Evolutionary conservation across 2,113 vertebrate species (phyloP), one percentile per base, ranked within the genome.

Genomic region (Tragelaphus imberbis): DNA sequence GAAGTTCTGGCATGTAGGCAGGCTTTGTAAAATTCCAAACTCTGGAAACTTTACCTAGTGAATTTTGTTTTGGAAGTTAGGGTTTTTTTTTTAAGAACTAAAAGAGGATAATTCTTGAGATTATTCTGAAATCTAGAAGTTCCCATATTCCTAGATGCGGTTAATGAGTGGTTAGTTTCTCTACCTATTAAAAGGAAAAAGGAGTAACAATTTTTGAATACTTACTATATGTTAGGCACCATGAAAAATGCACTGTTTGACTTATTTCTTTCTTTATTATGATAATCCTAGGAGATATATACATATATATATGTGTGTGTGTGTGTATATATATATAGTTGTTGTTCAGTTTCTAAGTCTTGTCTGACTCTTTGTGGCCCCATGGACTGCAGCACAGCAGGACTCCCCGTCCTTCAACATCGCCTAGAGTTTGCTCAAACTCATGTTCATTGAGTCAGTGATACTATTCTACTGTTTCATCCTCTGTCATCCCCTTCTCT

Each of bases 11-110:
- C 88, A 56, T 71, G 94, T 47, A 53, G 51, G 56, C 55, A 88
- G 82, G 49, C 61, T 94, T 90, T 77, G 44, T 84, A 88, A 96
- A 97, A 97, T 94, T 94, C 92, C 94, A 71, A 84, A 92, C 81
- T 84, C 40, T 71, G 89, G 91, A 97, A 97, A 97, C 55, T 84
- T 81, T 94, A 88, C 75, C 59, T 88, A 82, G 59, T 49, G 25
- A 16, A 56, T 88, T 96, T 96, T 81, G 87, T 59, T 95, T 93
- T 93, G 95, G 79, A 92, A 94, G 59, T 51, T 86, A 61, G 40
- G 11, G 3, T 0, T 53, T 91, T 33, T 8, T 2, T 82, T 93
- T 71, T 77, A 36, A 49, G 80, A 90, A 95, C 53, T 49, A 79
- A 93, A 96, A 71, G 28, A 90, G 40, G 14, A 17, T 84, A 53